Evolutionary conservation across 2,888 invertebrate genomes (phyloP), one percentile per base, ranked within the genome.

Genomic region (Branchellion lobata): DNA sequence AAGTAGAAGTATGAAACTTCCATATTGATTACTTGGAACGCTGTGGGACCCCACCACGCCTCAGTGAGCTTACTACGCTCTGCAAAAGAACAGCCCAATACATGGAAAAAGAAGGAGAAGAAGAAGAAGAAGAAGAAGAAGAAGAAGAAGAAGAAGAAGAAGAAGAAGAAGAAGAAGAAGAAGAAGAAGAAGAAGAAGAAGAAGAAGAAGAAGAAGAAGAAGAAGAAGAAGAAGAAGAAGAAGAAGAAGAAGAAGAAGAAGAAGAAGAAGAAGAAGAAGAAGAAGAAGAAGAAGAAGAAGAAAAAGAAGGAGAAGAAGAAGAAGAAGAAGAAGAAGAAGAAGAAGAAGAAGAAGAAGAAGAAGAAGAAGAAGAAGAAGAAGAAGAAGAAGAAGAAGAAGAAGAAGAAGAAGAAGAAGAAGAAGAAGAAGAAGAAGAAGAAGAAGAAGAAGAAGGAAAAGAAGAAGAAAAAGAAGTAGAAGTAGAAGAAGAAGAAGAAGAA

Each of bases 311-410:
- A 61, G 61, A 57, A 71, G 79, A 80, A 29, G 31, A 29, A 51
- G 51, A 51, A 75, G 18, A 68, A 68, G 27, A 21, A 21, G 18
- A 68, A 68, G 71, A 61, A 51, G 33, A 29, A 33, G 71, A 82
- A n/a, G 78, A 68, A 80, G 69, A 81, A 14, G 51, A 40, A 81
- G 79, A 80, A 24, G 80, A 80, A 81, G 74, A 82, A 68, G 74
- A 74, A 57, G 81, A 82, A 82, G 76, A 65, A 82, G 68, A 81
- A 80, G 71, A 29, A 65, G 34, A n/a, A 76, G 14, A 34, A 51
- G 53, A 51, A 51, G 53, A 51, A 51, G 53, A 51, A 51, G 53
- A 51, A 51, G 53, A 51, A 51, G 53, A 51, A 51, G 53, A 51
- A 51, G 53, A 51, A 51, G 53, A 51, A 51, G 53, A 51, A 51